Evolutionary conservation across 2,888 invertebrate species (phyloP).

Genomic region (Rotaria sp.): DNA sequence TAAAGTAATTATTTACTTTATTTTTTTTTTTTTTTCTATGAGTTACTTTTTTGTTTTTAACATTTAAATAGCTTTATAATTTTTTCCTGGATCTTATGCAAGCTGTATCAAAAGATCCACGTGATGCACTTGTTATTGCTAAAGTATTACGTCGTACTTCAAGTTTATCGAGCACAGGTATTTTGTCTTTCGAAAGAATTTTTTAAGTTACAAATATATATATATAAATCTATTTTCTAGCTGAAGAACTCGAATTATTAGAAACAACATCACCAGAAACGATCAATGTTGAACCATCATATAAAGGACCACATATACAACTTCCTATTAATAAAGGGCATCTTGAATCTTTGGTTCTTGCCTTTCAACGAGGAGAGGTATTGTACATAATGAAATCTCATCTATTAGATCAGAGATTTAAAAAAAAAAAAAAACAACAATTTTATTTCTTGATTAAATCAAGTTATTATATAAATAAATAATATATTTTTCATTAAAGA

Average conservation of each 20-base stretch:
- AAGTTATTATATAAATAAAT: too few species aligned
- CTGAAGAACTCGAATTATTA: background rate
- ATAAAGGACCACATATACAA: background rate
- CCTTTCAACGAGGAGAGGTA: background rate
- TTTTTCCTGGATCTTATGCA: background rate
- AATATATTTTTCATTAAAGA: conserved; percentile 56
- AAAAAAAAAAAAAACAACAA: too few species aligned
- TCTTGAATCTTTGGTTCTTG: background rate
- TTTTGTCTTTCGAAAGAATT: background rate
- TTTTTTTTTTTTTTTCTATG: too few species aligned
- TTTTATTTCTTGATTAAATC: too few species aligned
- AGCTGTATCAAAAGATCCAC: background rate
- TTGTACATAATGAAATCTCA: too few species aligned
- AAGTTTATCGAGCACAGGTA: background rate
- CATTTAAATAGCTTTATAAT: background rate
- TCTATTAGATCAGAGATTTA: too few species aligned
- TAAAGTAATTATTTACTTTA: conserved; percentile 61
- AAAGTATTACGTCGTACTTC: background rate
- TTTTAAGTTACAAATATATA: background rate
- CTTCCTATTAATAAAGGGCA: background rate
- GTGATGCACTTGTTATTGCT: background rate
- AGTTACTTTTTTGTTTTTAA: background rate
- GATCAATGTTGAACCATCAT: background rate
- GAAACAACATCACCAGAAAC: background rate
- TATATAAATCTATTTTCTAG: background rate